Base-by-base conservation (phyloP, 2,888 invertebrate genomes). In the Beris chalybata region DNA sequence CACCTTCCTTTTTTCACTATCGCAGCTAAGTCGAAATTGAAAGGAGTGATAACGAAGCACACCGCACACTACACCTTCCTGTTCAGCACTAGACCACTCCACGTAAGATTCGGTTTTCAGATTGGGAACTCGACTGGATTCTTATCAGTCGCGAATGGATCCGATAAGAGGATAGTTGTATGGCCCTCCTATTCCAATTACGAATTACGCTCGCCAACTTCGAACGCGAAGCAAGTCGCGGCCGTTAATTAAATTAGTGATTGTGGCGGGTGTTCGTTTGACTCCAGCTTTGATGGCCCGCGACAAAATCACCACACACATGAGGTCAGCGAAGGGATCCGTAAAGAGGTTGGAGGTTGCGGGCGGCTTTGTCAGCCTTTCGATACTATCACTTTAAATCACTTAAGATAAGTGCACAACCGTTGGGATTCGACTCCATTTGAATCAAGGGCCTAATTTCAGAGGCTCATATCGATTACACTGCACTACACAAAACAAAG, bases 221-320 rank as follows among this genome's bases (percentile, higher is more conserved):
- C 54, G 56, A 32, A 56, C 15, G 15, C 56, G 15, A 56, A 38
- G 9, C 38, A 9, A 38, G 7, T 5, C 6, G 15, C 43, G 43
- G 15, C 15, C 29, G 7, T 48, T 59, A 59, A 59, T 59, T 59
- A 11, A 59, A 59, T 59, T 59, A 59, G 48, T 13, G 31, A 22
- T 30, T 38, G 38, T 9, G 38, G 9, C 38, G 38, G 38, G 38
- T 38, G 38, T 9, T 38, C 22, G 22, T 22, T 7, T 59, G 29
- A 59, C 22, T 44, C 44, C 47, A 13, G 48, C 48, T 59, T 48
- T 48, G 47, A 48, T 59, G 48, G 43, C 47, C 13, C 45, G 56
- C 56, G 43, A 54, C 32, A 54, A 32, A 54, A 38, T 54, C 54
- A 54, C 56, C 56, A 56, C 44, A 56, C 44, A 43, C 32, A 56